Conservation (phyloP, 1,140 invertebrate species). For the Asbolus verrucosus region DNA sequence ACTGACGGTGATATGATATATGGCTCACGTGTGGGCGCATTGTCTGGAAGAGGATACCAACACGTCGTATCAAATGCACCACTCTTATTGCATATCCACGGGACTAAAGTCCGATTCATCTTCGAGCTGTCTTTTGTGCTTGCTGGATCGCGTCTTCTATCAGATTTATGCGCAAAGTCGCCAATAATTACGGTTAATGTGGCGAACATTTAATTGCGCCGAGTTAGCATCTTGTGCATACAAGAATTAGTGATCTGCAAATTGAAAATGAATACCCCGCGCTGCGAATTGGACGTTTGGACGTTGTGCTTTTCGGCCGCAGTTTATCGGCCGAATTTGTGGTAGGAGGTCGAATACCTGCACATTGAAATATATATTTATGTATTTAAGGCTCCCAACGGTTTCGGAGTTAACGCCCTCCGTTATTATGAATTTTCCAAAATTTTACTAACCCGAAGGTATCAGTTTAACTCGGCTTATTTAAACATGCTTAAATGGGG, state of each 20-base stretch:
- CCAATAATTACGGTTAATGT: slow-evolving; percentile 36
- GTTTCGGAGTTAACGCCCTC: slow-evolving; percentile 20
- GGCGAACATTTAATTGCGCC: slow-evolving; percentile 35
- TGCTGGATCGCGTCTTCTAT: slow-evolving; percentile 9
- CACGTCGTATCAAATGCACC: slow-evolving; percentile 1
- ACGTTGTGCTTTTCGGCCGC: slow-evolving; percentile 1
- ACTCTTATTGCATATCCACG: slow-evolving; percentile 8
- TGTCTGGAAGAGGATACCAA: slow-evolving; percentile 38
- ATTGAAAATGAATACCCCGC: background rate
- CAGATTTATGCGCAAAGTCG: slow-evolving; percentile 36
- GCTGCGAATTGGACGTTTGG: background rate
- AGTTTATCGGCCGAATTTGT: slow-evolving; percentile 17
- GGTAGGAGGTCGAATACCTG: slow-evolving; percentile 9
- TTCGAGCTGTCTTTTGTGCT: slow-evolving; percentile 18
- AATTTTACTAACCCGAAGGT: slow-evolving; percentile 6
- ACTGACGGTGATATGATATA: slow-evolving; percentile 53
- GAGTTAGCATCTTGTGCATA: slow-evolving; percentile 22
- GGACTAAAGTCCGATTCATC: slow-evolving; percentile 24
- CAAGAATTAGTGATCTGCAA: slow-evolving; percentile 1
- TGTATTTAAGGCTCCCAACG: slow-evolving; percentile 4
- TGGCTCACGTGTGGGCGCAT: slow-evolving; percentile 48
- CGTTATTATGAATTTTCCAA: slow-evolving; percentile 15
- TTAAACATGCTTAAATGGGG: slow-evolving; percentile 7
- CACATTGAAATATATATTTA: slow-evolving; percentile 30
- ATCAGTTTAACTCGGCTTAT: slow-evolving; percentile 22